Conservation (phyloP, 2,888 invertebrate genomes). For the Drosophila nigricruria region DNA sequence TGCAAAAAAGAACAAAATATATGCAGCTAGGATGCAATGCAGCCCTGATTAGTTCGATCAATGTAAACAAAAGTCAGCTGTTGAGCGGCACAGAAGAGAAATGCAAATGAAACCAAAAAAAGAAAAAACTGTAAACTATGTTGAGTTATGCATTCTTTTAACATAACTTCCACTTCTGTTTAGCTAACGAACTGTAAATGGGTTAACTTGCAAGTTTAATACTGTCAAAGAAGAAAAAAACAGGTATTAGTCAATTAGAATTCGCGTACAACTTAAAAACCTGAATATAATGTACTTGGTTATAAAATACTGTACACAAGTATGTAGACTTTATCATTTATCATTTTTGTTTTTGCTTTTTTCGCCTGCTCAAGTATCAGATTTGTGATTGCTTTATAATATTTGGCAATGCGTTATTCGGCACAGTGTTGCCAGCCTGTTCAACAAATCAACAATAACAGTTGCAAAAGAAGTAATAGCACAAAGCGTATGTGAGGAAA, state of each 20-base stretch:
- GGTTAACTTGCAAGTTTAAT: constrained; percentile 3
- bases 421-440: constrained; percentile 59
- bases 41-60: constrained; percentile 27
- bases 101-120: background rate
- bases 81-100: background rate
- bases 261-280: background rate
- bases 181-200: background rate
- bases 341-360: constrained; percentile 3
- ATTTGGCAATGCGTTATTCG: constrained; percentile 53
- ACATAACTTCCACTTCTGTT: constrained; percentile 5
- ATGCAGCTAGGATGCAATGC: constrained; percentile 14
- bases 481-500: constrained; percentile 69
- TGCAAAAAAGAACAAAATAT: background rate
- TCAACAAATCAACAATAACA: constrained; percentile 49
- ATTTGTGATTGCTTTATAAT: constrained; percentile 29
- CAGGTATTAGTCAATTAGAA: constrained; percentile 19
- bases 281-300: constrained; percentile 11
- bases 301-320: constrained; percentile 24
- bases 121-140: constrained; percentile 1
- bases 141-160: constrained; percentile 9
- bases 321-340: constrained; percentile 13
- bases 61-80: constrained; percentile 56
- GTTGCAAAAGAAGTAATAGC: constrained; percentile 73
- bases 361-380: constrained; percentile 1
- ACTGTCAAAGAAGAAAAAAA: background rate